Evolutionary conservation across 2,797 vertebrate genomes (phyloP).

Genomic region (Bufotes viridis): DNA sequence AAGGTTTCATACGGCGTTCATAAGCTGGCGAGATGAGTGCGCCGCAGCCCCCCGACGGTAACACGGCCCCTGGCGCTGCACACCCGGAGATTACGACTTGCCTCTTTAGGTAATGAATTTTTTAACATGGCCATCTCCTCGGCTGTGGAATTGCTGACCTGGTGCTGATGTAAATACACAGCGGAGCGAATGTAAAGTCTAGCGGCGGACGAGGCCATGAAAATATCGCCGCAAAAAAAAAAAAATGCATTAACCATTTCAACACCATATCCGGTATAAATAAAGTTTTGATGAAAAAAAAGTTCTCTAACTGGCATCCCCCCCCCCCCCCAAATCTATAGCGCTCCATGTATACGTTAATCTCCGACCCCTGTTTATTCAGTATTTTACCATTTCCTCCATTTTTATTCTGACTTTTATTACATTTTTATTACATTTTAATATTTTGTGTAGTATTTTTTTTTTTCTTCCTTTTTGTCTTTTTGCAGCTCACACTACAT

Average conservation of each 20-base stretch:
- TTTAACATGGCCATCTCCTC: conserved; percentile 49
- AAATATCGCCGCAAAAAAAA: neutral
- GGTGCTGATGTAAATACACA: conserved; percentile 61
- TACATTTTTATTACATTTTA: too few relatives aligned
- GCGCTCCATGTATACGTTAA: too few relatives aligned
- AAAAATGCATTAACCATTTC: neutral
- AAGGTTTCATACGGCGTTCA: neutral
- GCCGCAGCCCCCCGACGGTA: conserved; percentile 10
- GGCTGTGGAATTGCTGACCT: conserved; percentile 56
- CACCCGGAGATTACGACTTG: conserved; percentile 34
- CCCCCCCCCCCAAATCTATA: too few relatives aligned
- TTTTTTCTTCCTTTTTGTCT: neutral
- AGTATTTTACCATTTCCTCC: too few relatives aligned
- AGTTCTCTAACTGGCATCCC: too few relatives aligned
- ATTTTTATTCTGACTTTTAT: neutral
- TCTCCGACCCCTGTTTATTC: too few relatives aligned
- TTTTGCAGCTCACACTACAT: neutral
- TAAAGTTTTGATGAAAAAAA: too few relatives aligned
- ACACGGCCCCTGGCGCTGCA: conserved; percentile 40
- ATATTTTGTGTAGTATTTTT: neutral
- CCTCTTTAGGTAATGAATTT: conserved; percentile 61
- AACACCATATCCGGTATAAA: neutral
- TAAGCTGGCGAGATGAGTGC: conserved; percentile 1
- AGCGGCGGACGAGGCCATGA: neutral
- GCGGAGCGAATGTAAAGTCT: conserved; percentile 42